Percentiles rank a stretch among this genome's conserved stretches.
Conservation (phyloP, 2,113 vertebrate species). For the Capreolus pygargus region DNA sequence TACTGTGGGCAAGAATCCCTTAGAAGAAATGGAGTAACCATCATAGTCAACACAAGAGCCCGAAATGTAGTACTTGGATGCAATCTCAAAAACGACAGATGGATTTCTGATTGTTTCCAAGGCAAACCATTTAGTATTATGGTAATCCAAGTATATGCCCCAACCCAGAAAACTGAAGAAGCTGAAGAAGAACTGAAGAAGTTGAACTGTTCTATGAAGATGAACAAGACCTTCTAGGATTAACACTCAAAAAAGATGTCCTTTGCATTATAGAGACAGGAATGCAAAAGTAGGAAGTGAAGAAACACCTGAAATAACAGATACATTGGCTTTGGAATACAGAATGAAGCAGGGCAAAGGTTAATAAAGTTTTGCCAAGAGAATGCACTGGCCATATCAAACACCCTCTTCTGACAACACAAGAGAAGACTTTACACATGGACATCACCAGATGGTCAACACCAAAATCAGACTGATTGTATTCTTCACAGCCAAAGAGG, state of each 20-base stretch:
- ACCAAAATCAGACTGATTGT: rapidly evolving
- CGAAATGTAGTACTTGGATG: background rate
- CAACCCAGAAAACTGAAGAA: background rate
- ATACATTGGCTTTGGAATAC: background rate
- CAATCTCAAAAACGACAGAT: background rate
- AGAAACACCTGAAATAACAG: background rate
- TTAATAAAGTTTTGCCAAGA: background rate
- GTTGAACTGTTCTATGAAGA: background rate
- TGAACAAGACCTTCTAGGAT: background rate
- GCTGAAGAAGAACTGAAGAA: too few relatives aligned
- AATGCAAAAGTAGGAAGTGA: background rate
- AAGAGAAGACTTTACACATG: background rate
- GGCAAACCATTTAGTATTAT: background rate
- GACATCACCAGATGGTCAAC: background rate
- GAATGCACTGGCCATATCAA: background rate
- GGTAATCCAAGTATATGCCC: background rate
- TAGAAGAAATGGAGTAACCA: background rate
- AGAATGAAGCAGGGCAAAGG: background rate
- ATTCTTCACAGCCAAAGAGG: background rate
- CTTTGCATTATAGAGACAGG: background rate
- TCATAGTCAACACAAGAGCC: background rate
- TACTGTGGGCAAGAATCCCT: background rate
- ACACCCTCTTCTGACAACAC: background rate
- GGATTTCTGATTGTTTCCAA: background rate
- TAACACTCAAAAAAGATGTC: background rate